Percentiles rank a stretch among this genome's conserved stretches.
phyloP scores from a whole-genome alignment of 2,113 vertebrate species.

The Oncorhynchus nerka region DNA sequence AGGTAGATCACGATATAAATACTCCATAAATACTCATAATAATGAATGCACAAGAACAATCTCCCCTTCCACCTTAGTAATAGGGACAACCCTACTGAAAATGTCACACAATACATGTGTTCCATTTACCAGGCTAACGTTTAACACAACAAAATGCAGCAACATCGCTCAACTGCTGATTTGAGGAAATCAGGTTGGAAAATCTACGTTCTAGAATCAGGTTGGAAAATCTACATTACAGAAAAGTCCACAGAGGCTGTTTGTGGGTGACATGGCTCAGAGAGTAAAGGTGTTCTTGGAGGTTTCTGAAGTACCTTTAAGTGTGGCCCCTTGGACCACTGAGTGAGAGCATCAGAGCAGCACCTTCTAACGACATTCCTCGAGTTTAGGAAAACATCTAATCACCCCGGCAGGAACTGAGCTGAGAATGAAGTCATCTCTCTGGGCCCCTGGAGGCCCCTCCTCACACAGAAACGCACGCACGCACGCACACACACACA shows the following conservation, averaged over 20 bases:
- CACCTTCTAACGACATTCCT: slow-evolving; percentile 56
- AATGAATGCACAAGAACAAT: too few relatives aligned
- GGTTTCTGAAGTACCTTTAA: not conserved
- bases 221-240: too few relatives aligned
- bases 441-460: slow-evolving; percentile 14
- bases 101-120: too few relatives aligned
- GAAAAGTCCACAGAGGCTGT: not conserved
- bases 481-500: slow-evolving; percentile 13
- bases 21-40: too few relatives aligned
- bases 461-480: slow-evolving; percentile 4
- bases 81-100: too few relatives aligned
- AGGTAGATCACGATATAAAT: too few relatives aligned
- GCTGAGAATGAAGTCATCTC: slow-evolving; percentile 42
- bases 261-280: not conserved
- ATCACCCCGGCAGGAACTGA: slow-evolving; percentile 36
- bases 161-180: too few relatives aligned
- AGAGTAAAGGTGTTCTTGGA: not conserved
- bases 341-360: slow-evolving; percentile 28
- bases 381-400: slow-evolving; percentile 48
- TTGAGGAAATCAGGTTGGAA: too few relatives aligned
- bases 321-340: slow-evolving; percentile 11
- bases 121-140: too few relatives aligned
- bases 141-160: too few relatives aligned
- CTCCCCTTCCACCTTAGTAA: too few relatives aligned
- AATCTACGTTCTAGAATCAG: too few relatives aligned